Base-by-base conservation (phyloP, 2,888 invertebrate genomes). In the Synergus umbraculus region DNA sequence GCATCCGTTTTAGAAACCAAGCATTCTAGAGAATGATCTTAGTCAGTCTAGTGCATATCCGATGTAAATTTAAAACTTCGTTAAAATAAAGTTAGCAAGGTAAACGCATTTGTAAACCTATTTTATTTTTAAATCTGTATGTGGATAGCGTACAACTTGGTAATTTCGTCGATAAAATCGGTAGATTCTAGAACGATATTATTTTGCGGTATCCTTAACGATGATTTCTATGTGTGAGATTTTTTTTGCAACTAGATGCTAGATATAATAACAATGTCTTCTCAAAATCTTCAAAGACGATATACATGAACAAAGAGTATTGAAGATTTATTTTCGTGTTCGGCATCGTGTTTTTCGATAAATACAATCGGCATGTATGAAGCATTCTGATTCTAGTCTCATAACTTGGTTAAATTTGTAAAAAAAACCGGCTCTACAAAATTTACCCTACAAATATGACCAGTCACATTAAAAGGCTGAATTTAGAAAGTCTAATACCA, bases 351-450 rank as follows among this genome's bases (percentile, higher is more conserved):
- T 8, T 41, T 65, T 41, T 65, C 41, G 37, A 65, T 65, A 65
- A 37, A 64, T 64, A 37, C 37, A 65, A 65, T 64, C 15, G 29
- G 29, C 29, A 5, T 37, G 9, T n/a, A 15, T n/a, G 15, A 43
- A 65, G 41, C 13, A 65, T 41, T 65, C n/a, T 41, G n/a, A 65
- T 43, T 65, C n/a, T 41, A 15, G 43, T 65, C 37, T 43, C n/a
- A 65, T 65, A 73, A 49, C 37, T 4, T 54, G 29, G 15, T 15
- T 69, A 22, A 69, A 69, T 73, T 73, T n/a, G 49, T 73, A 73
- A 73, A 67, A 67, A 22, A 73, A 29, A 29, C 29, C 29, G 29
- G 15, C 29, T 69, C 49, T 73, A 37, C 46, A 67, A 73, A 54
- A 73, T 54, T 37, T 49, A 73, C 13, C 37, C 69, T 49, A 73